Percentiles rank a stretch among this genome's conserved stretches.
Conservation (phyloP, 2,113 vertebrate species). For the Lota lota region DNA sequence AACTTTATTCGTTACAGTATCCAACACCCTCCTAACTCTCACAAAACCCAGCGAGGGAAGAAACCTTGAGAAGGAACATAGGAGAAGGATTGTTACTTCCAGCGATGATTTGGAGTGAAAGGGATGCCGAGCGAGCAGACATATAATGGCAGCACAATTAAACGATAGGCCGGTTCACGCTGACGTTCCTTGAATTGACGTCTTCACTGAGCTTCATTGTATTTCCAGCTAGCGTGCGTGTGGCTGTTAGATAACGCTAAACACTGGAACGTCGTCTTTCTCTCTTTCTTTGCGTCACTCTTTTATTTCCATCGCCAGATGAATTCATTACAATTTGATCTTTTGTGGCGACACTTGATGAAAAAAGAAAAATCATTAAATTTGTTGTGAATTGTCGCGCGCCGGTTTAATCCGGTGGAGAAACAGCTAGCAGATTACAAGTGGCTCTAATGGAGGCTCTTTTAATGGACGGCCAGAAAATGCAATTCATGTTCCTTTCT, state of each 20-base stretch:
- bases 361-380: slow-evolving; percentile 32
- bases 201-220: slow-evolving; percentile 30
- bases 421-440: slow-evolving; percentile 14
- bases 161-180: slow-evolving; percentile 4
- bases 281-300: not conserved
- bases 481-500: slow-evolving; percentile 3
- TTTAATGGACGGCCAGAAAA: not conserved
- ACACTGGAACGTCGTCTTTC: slow-evolving; percentile 16
- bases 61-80: slow-evolving; percentile 17
- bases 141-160: too few relatives aligned
- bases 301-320: slow-evolving; percentile 26
- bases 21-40: too few relatives aligned
- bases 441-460: slow-evolving; percentile 17
- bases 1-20: too few relatives aligned
- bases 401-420: slow-evolving; percentile 22
- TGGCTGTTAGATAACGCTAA: slow-evolving; percentile 40
- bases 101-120: slow-evolving; percentile 3
- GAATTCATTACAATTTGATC: slow-evolving; percentile 25
- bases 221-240: slow-evolving; percentile 31
- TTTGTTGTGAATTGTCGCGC: slow-evolving; percentile 11
- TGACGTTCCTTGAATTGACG: slow-evolving; percentile 38
- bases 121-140: slow-evolving; percentile 1
- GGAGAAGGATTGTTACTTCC: too few relatives aligned
- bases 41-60: too few relatives aligned
- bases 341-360: slow-evolving; percentile 31